Evolutionary conservation across 2,113 vertebrate species (phyloP), one percentile per base, ranked within the genome.

Genomic region (Chloropsis cyanopogon): DNA sequence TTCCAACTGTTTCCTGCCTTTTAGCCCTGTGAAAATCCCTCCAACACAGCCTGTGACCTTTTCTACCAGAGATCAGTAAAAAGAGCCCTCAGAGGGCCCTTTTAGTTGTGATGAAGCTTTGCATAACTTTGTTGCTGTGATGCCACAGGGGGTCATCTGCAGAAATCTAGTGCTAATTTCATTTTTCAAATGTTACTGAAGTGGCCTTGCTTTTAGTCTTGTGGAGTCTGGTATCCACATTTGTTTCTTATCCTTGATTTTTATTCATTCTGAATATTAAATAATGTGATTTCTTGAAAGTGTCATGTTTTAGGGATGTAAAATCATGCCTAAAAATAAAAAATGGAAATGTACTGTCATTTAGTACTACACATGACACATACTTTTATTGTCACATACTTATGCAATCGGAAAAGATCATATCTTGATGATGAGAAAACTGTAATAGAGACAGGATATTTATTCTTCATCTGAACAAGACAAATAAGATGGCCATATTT

Each of bases 21-120:
- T 94, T 50, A 78, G 68, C 44, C 84, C 95, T 94, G 93, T 97
- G 96, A 95, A 92, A 96, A 97, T 94, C 68, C 89, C 63, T 91
- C 95, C 96, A 92, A 52, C 92, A 80, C 81, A 91, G 96, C n/a
- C 68, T 42, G 60, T 98, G 97, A 98, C 97, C 97, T 98, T 98
- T 98, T 88, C 92, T 97, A 53, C 54, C 76, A 88, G 63, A 90
- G 72, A 93, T 91, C 94, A 79, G 86, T 93, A 57, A 91, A 92
- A 83, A 93, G 93, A 84, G 82, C 84, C 92, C 96, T 96, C 92
- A 97, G 84, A 97, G 92, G 81, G 80, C 68, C 41, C 82, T 75
- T 88, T 96, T 76, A 50, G 57, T 82, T 91, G n/a, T 33, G 42
- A 37, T 23, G 82, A 91, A 94, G 93, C 94, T 96, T 95, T 95